Conservation (phyloP, 92 coral and sea anemone species). For the Micromussa lordhowensis region DNA sequence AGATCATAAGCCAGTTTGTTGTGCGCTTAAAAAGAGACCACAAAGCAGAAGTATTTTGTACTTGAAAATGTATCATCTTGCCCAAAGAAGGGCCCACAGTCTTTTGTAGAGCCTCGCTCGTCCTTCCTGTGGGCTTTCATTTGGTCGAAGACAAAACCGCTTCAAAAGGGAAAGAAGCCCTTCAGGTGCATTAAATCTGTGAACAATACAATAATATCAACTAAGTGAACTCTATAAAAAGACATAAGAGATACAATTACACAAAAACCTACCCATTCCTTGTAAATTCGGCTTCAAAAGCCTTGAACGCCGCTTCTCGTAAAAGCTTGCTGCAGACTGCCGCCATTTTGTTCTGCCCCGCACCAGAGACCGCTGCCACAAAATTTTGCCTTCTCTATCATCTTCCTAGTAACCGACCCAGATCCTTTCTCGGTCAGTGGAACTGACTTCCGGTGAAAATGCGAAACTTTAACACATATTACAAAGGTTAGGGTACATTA, state of each 20-base stretch:
- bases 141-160: neutral
- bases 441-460: slow-evolving; percentile 14
- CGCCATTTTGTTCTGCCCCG: neutral
- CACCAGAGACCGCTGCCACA: neutral
- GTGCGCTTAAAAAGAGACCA: no score
- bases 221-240: neutral
- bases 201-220: neutral
- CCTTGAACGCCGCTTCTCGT: neutral
- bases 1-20: no score
- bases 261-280: neutral
- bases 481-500: neutral
- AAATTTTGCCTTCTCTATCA: neutral
- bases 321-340: neutral
- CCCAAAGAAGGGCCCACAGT: neutral
- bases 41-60: no score
- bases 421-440: slow-evolving; percentile 16
- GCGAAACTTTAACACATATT: neutral
- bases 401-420: slow-evolving; percentile 7
- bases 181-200: neutral
- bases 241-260: neutral
- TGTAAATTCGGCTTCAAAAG: neutral
- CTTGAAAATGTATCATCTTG: neutral
- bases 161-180: neutral
- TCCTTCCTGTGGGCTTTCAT: neutral
- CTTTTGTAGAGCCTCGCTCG: neutral